Evolutionary conservation across 2,888 invertebrate genomes (phyloP).

Genomic region (Euspilapteryx auroguttella): DNA sequence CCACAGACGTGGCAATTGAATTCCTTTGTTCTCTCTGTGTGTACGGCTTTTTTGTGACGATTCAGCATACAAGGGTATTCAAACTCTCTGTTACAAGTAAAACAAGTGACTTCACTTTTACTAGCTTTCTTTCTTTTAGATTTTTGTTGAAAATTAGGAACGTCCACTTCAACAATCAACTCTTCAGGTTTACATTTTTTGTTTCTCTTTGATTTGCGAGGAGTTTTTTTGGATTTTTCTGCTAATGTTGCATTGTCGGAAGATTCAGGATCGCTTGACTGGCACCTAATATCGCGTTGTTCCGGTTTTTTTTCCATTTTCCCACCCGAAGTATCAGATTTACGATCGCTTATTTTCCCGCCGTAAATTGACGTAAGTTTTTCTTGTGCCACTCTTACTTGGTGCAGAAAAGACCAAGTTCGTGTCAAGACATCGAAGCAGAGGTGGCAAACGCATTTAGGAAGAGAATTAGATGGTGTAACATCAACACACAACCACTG

Average conservation of each 20-base stretch:
- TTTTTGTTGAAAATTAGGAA: no score
- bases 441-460: constrained; percentile 39
- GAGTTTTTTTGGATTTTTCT: constrained; percentile 21
- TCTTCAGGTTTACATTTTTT: no score
- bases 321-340: no score
- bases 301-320: no score
- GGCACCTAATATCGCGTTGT: no score
- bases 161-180: no score
- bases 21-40: constrained; percentile 19
- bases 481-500: constrained; percentile 44
- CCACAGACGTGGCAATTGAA: constrained; percentile 62
- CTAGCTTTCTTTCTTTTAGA: no score
- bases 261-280: constrained; percentile 9
- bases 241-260: constrained; percentile 9
- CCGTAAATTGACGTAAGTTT: constrained; percentile 16
- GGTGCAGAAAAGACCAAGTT: constrained; percentile 39
- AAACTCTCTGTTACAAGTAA: constrained; percentile 35
- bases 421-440: constrained; percentile 44
- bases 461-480: constrained; percentile 19
- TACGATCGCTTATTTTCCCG: no score
- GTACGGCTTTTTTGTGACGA: constrained; percentile 3
- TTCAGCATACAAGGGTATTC: constrained; percentile 35
- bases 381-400: constrained; percentile 32
- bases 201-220: constrained; percentile 10
- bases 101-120: constrained; percentile 28